Evolutionary conservation across 2,888 invertebrate genomes (phyloP), one percentile per base, ranked within the genome.

Genomic region (Sepioteuthis lessoniana): DNA sequence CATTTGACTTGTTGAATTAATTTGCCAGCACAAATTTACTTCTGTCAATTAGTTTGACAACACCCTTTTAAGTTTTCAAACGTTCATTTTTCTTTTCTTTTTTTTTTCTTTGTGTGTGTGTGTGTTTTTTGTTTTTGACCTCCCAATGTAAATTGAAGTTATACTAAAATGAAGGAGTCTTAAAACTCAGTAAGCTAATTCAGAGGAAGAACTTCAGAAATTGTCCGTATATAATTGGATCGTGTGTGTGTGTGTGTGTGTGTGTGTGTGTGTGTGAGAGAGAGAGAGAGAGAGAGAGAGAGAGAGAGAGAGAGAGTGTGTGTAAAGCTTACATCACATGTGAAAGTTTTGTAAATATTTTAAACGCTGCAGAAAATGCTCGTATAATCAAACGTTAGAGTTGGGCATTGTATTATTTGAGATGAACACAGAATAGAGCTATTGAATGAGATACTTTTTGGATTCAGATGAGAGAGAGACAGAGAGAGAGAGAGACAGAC

Each of bases 241-340:
- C 16, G 10, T 8, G 0, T 8, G 1, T 1, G n/a, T n/a, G n/a
- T 1, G 19, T 13, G n/a, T n/a, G n/a, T n/a, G n/a, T n/a, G n/a
- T n/a, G n/a, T n/a, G n/a, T n/a, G n/a, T n/a, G n/a, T n/a, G n/a
- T n/a, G n/a, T n/a, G n/a, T n/a, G n/a, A n/a, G n/a, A n/a, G n/a
- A n/a, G n/a, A n/a, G n/a, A n/a, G n/a, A n/a, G n/a, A n/a, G n/a
- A n/a, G n/a, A n/a, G n/a, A n/a, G n/a, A n/a, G n/a, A n/a, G n/a
- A n/a, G n/a, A n/a, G n/a, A n/a, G n/a, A n/a, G n/a, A n/a, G n/a
- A n/a, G n/a, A n/a, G n/a, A n/a, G n/a, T n/a, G n/a, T n/a, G n/a
- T n/a, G n/a, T 13, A 76, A 76, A n/a, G n/a, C 10, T 8, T 1
- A 76, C n/a, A 76, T 76, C 3, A 76, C 76, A 25, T 55, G 25